Base-by-base conservation (phyloP, 2,888 invertebrate species). In the Drosophila borealis region DNA sequence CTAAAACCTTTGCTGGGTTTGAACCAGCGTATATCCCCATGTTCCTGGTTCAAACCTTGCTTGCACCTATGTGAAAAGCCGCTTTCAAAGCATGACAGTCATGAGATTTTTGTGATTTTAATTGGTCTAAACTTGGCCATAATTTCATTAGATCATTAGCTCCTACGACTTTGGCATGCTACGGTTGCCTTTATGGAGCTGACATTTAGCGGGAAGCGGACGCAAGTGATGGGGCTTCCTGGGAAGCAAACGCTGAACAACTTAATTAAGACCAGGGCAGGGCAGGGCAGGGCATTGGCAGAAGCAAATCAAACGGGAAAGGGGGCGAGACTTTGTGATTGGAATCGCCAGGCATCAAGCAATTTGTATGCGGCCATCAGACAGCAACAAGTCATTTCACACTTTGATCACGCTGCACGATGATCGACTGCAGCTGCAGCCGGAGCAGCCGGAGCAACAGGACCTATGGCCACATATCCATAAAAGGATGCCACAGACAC, bases 371-470 rank as follows among this genome's bases (percentile, higher is more conserved):
- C 82, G 89, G 78, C 81, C 84, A 89, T 85, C 82, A 65, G 78
- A 76, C 87, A 76, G 75, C 80, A 88, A 90, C 91, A 90, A 90
- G 89, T 88, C 82, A 88, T 87, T 91, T 90, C 89, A 90, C 90
- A 90, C 89, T 91, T 90, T 83, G 84, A 88, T 90, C 91, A 90
- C 90, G 90, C 89, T 86, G 81, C 72, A 61, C 48, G 71, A 42
- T 70, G 70, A 48, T 51, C 51, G 68, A 56, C 56, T 78, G 63
- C 74, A 74, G 75, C 65, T 82, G 68, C 68, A 74, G 54, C 65
- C 80, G 68, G 66, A 74, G 54, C 60, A 49, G 57, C 61, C 17
- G 17, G 17, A 69, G 45, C 44, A 60, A 17, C 65, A 70, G 81
- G 67, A 60, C 64, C 55, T 44, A 55, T 41, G 42, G 59, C 68